Base-by-base conservation (phyloP, 2,113 vertebrate species). In the Mirza zaza region DNA sequence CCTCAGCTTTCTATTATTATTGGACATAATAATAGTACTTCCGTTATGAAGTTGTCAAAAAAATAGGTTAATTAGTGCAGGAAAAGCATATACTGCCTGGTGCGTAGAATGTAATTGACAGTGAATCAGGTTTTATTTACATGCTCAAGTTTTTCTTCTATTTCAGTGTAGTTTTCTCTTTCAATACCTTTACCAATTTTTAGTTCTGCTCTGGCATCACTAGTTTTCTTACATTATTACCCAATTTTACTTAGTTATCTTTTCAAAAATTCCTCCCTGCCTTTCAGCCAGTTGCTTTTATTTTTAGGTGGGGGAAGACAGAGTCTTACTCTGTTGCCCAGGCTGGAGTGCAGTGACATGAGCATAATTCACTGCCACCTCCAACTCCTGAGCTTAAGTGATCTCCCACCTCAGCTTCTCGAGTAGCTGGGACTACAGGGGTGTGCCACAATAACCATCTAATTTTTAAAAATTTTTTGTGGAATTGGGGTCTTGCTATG, bases 1-100 rank as follows among this genome's bases (percentile, higher is more conserved):
- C 10, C n/a, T 94, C 76, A 27, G 65, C 85, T 89, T 94, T 86
- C 27, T 73, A 42, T 81, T 80, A 85, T 59, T 85, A 90, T 87
- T 76, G 57, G 11, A 61, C 15, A 29, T 42, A 82, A 77, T 76
- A 81, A 48, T 70, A 77, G 7, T 27, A 70, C 1, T 81, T 76
- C 14, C 15, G 23, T 85, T 81, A 42, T 71, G 79, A 86, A 93
- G 27, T 42, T 73, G 34, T 92, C 45, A 89, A 91, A 89, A 81
- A 45, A 34, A 45, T 39, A 68, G 27, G 68, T 73, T 89, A 83
- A 48, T 61, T 84, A 95, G 93, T 42, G 9, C 13, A 88, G 5
- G 17, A 57, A 83, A 87, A 50, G 76, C 8, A 36, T 29, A 68
- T 48, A 63, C 25, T 39, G 8, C 14, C 5, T 82, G 50, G 25